Conservation (phyloP, 2,888 invertebrate species). For the Zhuqinia jingwanae region DNA sequence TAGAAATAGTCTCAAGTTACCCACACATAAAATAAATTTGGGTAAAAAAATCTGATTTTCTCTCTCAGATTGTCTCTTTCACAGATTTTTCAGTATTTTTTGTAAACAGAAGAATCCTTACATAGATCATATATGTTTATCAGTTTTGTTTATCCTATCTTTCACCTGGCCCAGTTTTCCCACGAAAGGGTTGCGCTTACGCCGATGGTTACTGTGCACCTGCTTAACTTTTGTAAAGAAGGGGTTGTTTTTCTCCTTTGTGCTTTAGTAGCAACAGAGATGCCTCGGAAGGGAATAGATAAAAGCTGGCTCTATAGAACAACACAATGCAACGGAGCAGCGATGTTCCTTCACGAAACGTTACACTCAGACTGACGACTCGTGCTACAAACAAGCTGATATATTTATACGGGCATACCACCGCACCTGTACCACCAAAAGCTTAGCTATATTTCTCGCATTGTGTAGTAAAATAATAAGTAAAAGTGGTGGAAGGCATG, state of each 20-base stretch:
- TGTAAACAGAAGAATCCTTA: background rate
- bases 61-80: background rate
- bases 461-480: background rate
- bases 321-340: background rate
- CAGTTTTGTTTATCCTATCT: background rate
- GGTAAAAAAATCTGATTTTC: background rate
- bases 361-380: slow-evolving; percentile 58
- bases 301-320: background rate
- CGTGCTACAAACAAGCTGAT: slow-evolving; percentile 1
- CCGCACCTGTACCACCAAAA: background rate
- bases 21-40: background rate
- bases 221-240: background rate
- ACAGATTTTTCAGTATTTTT: background rate
- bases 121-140: background rate
- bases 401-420: slow-evolving; percentile 22
- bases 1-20: background rate
- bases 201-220: background rate
- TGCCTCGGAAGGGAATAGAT: background rate
- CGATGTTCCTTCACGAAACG: slow-evolving; percentile 49
- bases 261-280: background rate
- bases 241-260: background rate
- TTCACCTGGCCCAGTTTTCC: background rate
- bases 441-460: background rate
- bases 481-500: background rate
- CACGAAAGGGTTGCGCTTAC: slow-evolving; percentile 29